A percentile compares a stretch with the other conserved stretches of the same genome.
These are phyloP conservation scores for Gymnosoma rotundatum DNA, from an alignment of 2,888 invertebrate genomes.

Conservation along the genomic window DNA sequence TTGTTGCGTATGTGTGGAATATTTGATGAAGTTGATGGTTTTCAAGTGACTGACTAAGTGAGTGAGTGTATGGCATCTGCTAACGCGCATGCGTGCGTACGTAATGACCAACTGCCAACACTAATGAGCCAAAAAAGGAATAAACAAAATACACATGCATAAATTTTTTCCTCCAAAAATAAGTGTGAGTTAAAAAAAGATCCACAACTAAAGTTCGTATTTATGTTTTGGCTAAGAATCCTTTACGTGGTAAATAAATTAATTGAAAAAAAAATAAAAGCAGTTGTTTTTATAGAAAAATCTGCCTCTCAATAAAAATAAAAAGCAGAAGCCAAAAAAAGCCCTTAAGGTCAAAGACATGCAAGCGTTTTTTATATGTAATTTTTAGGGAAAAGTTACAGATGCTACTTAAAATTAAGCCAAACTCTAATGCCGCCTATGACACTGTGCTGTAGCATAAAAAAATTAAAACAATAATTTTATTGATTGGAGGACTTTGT, in stretches of 20 bases:
- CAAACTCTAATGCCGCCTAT: conserved; percentile 12
- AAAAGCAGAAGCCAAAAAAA: conserved; percentile 39
- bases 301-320: conserved; percentile 47
- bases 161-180: neutral
- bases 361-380: conserved; percentile 28
- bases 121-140: conserved; percentile 64
- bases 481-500: too few species aligned
- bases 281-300: conserved; percentile 63
- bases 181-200: conserved; percentile 40
- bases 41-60: conserved; percentile 61
- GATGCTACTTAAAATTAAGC: conserved; percentile 43
- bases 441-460: neutral
- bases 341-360: conserved; percentile 65
- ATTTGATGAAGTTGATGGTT: conserved; percentile 42
- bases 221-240: conserved; percentile 56
- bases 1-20: neutral
- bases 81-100: conserved; percentile 75
- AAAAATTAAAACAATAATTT: too few species aligned
- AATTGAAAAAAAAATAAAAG: conserved; percentile 36
- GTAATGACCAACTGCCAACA: conserved; percentile 79
- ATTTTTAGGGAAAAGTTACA: conserved; percentile 51
- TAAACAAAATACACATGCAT: conserved; percentile 44
- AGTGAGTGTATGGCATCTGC: conserved; percentile 77
- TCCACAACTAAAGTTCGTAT: neutral
- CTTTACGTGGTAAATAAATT: conserved; percentile 43